Evolutionary conservation across 1,140 invertebrate species (phyloP).

Genomic region (Bemisia tabaci): DNA sequence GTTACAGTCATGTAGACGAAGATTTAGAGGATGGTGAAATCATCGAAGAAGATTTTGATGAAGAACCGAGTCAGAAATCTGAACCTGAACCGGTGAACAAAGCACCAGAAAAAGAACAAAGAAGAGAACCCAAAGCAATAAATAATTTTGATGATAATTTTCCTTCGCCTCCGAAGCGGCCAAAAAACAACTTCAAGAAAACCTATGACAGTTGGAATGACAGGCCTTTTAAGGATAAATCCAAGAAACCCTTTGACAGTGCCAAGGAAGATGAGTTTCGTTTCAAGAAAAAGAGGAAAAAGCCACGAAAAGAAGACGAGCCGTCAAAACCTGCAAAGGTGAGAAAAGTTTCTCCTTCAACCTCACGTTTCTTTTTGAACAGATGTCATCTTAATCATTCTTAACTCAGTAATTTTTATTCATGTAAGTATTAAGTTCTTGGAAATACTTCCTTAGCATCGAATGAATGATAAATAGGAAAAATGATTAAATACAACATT

Average conservation of each 20-base stretch:
- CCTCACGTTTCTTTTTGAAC: no score
- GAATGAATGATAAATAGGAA: no score
- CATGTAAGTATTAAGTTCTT: no score
- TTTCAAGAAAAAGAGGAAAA: constrained; percentile 24
- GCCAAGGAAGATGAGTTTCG: constrained; percentile 9
- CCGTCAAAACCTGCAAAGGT: constrained; percentile 13
- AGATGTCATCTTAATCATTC: no score
- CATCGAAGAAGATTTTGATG: constrained; percentile 28
- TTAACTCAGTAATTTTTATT: no score
- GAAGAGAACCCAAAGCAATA: background rate
- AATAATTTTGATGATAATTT: constrained; percentile 24
- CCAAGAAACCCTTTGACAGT: constrained; percentile 6
- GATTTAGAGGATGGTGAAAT: constrained; percentile 47
- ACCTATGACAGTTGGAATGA: constrained; percentile 11
- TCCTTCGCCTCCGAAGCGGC: constrained; percentile 9
- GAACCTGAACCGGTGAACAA: background rate
- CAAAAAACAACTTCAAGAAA: constrained; percentile 8
- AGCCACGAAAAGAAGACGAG: constrained; percentile 25
- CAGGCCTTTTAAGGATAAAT: constrained; percentile 31
- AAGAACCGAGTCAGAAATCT: background rate
- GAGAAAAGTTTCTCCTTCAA: no score
- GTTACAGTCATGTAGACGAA: constrained; percentile 26
- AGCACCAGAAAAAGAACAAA: background rate
- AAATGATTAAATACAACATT: no score
- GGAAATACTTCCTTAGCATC: no score